Evolutionary conservation across 1,140 invertebrate species (phyloP).

Genomic region (Eumaeus atala): DNA sequence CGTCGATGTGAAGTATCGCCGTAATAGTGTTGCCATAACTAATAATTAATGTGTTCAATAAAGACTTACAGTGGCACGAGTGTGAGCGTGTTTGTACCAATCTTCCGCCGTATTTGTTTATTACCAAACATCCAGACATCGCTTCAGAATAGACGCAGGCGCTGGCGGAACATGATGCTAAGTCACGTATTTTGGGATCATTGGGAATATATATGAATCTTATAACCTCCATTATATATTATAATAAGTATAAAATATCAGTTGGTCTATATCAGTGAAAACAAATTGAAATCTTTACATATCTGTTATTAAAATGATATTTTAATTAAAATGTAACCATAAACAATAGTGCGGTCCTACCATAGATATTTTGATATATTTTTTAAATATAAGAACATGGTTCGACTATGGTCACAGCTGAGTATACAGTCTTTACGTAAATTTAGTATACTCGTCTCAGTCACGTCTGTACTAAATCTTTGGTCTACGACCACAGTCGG

Average conservation of each 20-base stretch:
- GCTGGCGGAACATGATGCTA: conserved; percentile 13
- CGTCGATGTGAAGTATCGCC: no score
- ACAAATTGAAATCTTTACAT: conserved; percentile 17
- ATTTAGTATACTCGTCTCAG: no score
- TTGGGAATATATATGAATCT: conserved; percentile 14
- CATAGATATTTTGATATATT: conserved; percentile 11
- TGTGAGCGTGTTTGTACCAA: no score
- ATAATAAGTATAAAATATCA: conserved; percentile 8
- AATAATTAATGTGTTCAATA: no score
- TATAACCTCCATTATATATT: conserved; percentile 12
- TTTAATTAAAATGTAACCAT: conserved; percentile 9
- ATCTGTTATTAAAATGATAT: conserved; percentile 15
- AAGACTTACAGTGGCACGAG: no score
- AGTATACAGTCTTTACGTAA: background rate
- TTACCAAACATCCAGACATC: no score
- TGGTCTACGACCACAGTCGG: no score
- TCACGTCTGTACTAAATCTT: no score
- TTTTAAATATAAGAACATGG: background rate
- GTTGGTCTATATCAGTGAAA: conserved; percentile 7
- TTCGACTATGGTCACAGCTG: background rate
- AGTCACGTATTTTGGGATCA: conserved; percentile 10
- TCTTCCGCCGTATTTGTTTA: no score
- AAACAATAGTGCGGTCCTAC: background rate
- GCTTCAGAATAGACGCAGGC: conserved; percentile 1
- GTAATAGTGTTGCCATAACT: no score